These are phyloP conservation scores for Periophthalmodon schlosseri DNA, from an alignment of 2,113 vertebrate species.

Conservation along the genomic window DNA sequence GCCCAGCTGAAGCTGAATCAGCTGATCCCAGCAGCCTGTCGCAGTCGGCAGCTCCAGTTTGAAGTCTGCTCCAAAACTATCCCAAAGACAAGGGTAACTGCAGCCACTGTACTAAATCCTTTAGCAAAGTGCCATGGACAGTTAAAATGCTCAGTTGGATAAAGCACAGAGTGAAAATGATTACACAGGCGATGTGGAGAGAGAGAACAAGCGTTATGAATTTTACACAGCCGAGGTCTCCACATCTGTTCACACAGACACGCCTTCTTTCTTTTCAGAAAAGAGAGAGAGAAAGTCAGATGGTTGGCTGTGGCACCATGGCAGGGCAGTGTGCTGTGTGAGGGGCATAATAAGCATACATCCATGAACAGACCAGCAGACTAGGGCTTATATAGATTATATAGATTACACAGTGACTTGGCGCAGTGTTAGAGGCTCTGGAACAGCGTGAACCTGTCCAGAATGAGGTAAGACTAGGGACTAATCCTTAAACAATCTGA, in stretches of 20 bases:
- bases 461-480: conserved; percentile 59
- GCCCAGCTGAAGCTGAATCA: conserved; percentile 77
- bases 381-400: conserved; percentile 4
- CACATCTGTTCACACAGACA: conserved; percentile 55
- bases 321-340: neutral
- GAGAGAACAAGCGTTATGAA: conserved; percentile 23
- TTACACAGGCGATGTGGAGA: conserved; percentile 11
- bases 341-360: neutral
- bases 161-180: neutral
- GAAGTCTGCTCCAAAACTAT: conserved; percentile 29
- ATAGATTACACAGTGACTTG: conserved; percentile 17
- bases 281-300: conserved; percentile 37
- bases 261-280: conserved; percentile 53
- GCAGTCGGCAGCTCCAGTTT: conserved; percentile 71
- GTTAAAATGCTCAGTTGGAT: conserved; percentile 11
- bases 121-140: conserved; percentile 17
- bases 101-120: conserved; percentile 28
- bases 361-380: neutral
- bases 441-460: conserved; percentile 45
- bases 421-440: conserved; percentile 44
- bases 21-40: conserved; percentile 72
- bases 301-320: conserved; percentile 15
- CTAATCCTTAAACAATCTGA: conserved; percentile 76
- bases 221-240: conserved; percentile 45
- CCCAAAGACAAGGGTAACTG: conserved; percentile 1